Evolutionary conservation across 2,113 vertebrate species (phyloP).

Genomic region (Pterocles burchelli): DNA sequence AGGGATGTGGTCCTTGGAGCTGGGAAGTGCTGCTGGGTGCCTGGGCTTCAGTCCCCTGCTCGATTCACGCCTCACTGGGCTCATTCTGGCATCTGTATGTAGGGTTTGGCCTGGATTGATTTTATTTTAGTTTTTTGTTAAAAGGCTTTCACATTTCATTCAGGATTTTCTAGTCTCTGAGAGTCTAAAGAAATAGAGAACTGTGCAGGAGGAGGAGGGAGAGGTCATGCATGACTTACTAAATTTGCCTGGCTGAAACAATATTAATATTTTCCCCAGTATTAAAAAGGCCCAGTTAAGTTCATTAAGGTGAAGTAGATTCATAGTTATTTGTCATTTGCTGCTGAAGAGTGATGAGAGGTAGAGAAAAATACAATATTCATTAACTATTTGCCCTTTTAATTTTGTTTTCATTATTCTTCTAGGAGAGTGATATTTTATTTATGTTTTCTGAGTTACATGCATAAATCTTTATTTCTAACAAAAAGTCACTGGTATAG

Average conservation of each 20-base stretch:
- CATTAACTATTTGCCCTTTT: background rate
- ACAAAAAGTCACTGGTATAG: background rate
- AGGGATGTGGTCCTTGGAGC: background rate
- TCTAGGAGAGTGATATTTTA: conserved; percentile 54
- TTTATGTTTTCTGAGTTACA: conserved; percentile 35
- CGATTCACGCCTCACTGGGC: background rate
- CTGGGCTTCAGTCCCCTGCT: background rate
- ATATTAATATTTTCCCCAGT: background rate
- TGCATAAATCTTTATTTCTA: conserved; percentile 4
- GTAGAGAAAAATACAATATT: conserved; percentile 40
- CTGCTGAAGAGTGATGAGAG: background rate
- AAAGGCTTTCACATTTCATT: background rate
- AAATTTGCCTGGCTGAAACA: background rate
- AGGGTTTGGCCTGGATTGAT: background rate
- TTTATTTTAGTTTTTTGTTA: background rate
- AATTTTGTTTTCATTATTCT: conserved; percentile 41
- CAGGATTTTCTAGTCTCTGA: background rate
- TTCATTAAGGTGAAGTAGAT: conserved; percentile 16
- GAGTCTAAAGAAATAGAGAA: background rate
- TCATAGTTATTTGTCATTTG: conserved; percentile 51
- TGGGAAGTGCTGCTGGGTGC: background rate
- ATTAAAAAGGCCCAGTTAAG: background rate
- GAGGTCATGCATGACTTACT: background rate
- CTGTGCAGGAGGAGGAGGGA: background rate
- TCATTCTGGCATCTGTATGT: background rate